These are phyloP conservation scores for Eurytoma californica DNA, from an alignment of 2,888 invertebrate species.

Conservation along the genomic window DNA sequence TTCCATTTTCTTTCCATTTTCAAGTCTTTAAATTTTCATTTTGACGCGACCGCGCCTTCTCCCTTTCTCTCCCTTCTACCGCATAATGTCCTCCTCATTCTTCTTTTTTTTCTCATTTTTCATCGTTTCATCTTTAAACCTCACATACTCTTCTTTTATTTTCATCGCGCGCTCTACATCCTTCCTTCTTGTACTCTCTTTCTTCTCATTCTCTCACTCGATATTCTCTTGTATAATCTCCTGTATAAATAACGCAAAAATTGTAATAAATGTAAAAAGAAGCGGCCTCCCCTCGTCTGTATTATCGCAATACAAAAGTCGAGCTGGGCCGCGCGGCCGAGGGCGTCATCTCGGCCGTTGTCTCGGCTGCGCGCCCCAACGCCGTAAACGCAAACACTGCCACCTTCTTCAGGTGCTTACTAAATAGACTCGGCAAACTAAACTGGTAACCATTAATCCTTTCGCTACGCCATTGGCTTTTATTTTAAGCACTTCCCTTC, in stretches of 20 bases:
- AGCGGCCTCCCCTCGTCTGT: slow-evolving; percentile 55
- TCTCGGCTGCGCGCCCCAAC: slow-evolving; percentile 49
- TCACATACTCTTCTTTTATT: slow-evolving; percentile 38
- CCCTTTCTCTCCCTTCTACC: slow-evolving; percentile 46
- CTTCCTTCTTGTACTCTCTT: slow-evolving; percentile 39
- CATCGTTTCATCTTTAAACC: not conserved
- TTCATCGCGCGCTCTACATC: slow-evolving; percentile 47
- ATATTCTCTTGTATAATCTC: too few species aligned
- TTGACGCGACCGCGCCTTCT: slow-evolving; percentile 35
- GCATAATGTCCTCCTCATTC: slow-evolving; percentile 50
- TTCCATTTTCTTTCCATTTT: not conserved
- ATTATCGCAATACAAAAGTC: slow-evolving; percentile 60
- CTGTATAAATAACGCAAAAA: slow-evolving; percentile 60
- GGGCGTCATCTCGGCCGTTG: slow-evolving; percentile 29
- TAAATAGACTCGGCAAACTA: slow-evolving; percentile 39
- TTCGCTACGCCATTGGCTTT: slow-evolving; percentile 35
- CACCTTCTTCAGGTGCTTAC: slow-evolving; percentile 18
- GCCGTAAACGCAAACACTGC: slow-evolving; percentile 53
- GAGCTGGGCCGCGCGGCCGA: slow-evolving; percentile 33
- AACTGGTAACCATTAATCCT: slow-evolving; percentile 52
- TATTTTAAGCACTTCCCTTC: not conserved
- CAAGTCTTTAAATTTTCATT: slow-evolving; percentile 13
- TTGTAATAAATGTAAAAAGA: slow-evolving; percentile 61
- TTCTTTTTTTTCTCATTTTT: slow-evolving; percentile 34
- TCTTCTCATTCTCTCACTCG: slow-evolving; percentile 55